These are phyloP conservation scores for Myotis davidii DNA, from an alignment of 2,113 vertebrate species.

Conservation along the genomic window DNA sequence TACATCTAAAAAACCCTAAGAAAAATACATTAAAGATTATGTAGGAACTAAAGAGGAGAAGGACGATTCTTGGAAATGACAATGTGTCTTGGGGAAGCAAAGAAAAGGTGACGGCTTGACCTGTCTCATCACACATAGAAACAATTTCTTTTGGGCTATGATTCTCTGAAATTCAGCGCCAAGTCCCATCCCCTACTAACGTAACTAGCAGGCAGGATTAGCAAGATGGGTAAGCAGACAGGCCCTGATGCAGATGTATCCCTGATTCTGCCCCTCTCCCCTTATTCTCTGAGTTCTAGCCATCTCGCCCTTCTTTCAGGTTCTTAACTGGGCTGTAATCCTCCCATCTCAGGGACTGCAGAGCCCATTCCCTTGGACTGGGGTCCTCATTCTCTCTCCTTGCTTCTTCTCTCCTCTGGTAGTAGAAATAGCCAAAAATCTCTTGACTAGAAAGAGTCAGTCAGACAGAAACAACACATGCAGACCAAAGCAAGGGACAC, in stretches of 20 bases:
- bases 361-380: neutral
- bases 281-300: neutral
- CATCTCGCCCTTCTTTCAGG: neutral
- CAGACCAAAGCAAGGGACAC: neutral
- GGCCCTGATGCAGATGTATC: neutral
- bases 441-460: neutral
- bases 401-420: neutral
- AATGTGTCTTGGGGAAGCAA: neutral
- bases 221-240: neutral
- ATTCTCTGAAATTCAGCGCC: neutral
- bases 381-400: neutral
- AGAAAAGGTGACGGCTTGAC: neutral
- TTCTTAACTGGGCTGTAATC: neutral
- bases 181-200: rapidly evolving
- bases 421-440: neutral
- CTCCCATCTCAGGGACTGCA: neutral
- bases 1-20: neutral
- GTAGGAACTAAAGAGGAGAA: neutral
- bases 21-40: neutral
- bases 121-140: neutral
- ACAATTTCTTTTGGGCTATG: neutral
- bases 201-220: neutral
- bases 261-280: neutral
- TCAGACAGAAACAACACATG: neutral
- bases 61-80: neutral